Conservation (phyloP, 2,113 vertebrate species). For the Lasiurus borealis region DNA sequence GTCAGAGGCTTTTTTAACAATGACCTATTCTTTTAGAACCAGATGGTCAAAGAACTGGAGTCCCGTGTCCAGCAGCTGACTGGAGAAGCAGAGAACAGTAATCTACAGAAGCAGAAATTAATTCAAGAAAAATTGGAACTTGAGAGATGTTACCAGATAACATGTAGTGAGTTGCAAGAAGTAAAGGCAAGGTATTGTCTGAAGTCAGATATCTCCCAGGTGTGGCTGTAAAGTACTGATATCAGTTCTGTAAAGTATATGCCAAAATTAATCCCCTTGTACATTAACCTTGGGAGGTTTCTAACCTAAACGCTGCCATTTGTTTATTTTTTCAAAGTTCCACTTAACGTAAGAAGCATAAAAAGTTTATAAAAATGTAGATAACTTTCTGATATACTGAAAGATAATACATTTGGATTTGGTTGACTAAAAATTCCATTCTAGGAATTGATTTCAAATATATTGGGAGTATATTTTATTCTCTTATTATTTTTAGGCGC, state of each 20-base stretch:
- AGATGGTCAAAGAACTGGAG: slow-evolving; percentile 91
- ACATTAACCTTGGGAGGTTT: neutral
- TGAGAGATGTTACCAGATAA: slow-evolving; percentile 89
- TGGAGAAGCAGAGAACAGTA: slow-evolving; percentile 92
- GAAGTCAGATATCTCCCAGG: neutral
- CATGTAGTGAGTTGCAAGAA: slow-evolving; percentile 91
- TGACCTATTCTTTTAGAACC: slow-evolving; percentile 87
- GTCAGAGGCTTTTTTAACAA: slow-evolving; percentile 69
- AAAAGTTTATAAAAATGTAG: slow-evolving; percentile 30
- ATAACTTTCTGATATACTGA: slow-evolving; percentile 2
- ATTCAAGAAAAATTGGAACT: slow-evolving; percentile 93
- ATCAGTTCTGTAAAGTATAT: neutral
- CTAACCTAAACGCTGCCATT: neutral
- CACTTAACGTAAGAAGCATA: neutral
- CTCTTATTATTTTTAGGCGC: slow-evolving; percentile 84
- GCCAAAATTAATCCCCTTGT: neutral
- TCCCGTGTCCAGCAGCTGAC: slow-evolving; percentile 93
- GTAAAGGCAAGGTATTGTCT: slow-evolving; percentile 89
- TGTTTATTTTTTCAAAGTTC: slow-evolving; percentile 7
- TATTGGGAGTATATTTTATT: slow-evolving; percentile 52
- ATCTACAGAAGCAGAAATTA: slow-evolving; percentile 90
- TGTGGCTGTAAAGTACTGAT: neutral
- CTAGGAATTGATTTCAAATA: slow-evolving; percentile 5
- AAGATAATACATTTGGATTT: slow-evolving; percentile 48
- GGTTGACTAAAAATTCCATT: neutral